phyloP scores from a whole-genome alignment of 2,113 vertebrate genomes.

The Pycnonotus jocosus region DNA sequence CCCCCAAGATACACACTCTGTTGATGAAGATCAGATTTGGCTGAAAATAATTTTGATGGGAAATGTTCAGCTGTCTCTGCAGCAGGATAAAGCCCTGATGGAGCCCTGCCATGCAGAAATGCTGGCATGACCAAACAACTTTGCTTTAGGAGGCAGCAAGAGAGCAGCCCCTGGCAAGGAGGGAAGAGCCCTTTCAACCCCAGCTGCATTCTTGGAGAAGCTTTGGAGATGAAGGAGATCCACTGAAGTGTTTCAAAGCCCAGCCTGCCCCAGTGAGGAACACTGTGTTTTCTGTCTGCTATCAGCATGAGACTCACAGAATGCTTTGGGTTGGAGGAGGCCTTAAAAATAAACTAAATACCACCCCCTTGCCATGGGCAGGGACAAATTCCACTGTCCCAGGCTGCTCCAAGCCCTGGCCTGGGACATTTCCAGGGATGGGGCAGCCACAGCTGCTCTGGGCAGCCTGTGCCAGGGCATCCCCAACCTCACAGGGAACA shows the following conservation, averaged over 20 bases:
- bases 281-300: not conserved
- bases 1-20: not conserved
- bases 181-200: not conserved
- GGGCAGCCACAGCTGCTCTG: not conserved
- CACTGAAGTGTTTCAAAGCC: not conserved
- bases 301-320: not conserved
- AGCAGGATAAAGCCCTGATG: not conserved
- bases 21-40: not conserved
- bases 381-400: not conserved
- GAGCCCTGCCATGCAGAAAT: not conserved
- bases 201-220: not conserved
- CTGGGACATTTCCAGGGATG: not conserved
- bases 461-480: not conserved
- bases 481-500: rapidly evolving
- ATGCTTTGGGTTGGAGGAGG: not conserved
- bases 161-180: not conserved
- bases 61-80: not conserved
- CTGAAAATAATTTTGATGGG: constrained; percentile 6
- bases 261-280: not conserved
- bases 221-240: not conserved
- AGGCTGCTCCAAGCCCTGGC: not conserved
- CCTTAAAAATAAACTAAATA: not conserved
- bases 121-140: not conserved
- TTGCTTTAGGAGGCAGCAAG: not conserved
- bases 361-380: not conserved